Evolutionary conservation across 2,113 vertebrate genomes (phyloP).

Genomic region (Oryzias javanicus): DNA sequence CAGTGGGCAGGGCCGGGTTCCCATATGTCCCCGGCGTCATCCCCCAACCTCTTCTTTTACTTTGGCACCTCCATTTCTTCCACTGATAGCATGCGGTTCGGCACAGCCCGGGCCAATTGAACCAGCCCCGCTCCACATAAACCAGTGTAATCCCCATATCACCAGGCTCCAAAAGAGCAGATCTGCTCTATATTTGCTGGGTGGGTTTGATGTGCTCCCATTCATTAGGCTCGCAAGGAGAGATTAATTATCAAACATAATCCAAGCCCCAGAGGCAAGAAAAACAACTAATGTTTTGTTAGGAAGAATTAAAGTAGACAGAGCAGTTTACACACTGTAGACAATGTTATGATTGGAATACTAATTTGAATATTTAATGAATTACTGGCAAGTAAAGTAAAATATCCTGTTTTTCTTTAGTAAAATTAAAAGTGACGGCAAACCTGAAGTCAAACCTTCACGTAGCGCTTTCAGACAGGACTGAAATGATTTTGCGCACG

Average conservation of each 20-base stretch:
- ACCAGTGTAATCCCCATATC: slow-evolving; percentile 77
- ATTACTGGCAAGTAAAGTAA: slow-evolving; percentile 19
- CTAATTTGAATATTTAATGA: slow-evolving; percentile 30
- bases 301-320: slow-evolving; percentile 44
- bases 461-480: not conserved
- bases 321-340: slow-evolving; percentile 18
- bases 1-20: slow-evolving; percentile 68
- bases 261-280: slow-evolving; percentile 49
- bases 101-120: slow-evolving; percentile 68
- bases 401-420: slow-evolving; percentile 10
- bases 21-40: slow-evolving; percentile 67
- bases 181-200: slow-evolving; percentile 76
- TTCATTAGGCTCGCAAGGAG: slow-evolving; percentile 67
- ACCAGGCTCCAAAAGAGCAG: slow-evolving; percentile 70
- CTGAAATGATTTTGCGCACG: not conserved
- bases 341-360: slow-evolving; percentile 36
- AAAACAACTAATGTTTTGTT: slow-evolving; percentile 57
- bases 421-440: not conserved
- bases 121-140: slow-evolving; percentile 74
- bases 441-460: slow-evolving; percentile 1
- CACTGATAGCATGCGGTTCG: slow-evolving; percentile 56
- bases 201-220: slow-evolving; percentile 74
- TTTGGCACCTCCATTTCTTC: slow-evolving; percentile 70
- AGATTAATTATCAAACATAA: slow-evolving; percentile 76
- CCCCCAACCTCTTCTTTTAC: slow-evolving; percentile 64